Evolutionary conservation across 2,888 invertebrate genomes (phyloP).

Genomic region (Epinotia brunnichana): DNA sequence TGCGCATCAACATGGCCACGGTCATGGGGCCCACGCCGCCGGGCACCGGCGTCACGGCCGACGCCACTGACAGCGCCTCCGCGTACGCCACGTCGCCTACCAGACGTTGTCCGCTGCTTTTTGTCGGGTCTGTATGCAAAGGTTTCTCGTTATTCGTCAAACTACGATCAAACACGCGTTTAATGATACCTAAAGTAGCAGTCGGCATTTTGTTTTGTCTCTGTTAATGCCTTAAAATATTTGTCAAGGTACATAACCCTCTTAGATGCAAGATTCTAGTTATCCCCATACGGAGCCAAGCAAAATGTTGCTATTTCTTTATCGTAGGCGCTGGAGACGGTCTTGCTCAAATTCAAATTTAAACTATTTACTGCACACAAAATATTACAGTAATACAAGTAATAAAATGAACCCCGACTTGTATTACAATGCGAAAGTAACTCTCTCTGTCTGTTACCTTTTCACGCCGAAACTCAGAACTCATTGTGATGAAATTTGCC

Average conservation of each 20-base stretch:
- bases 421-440: no score
- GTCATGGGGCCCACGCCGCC: constrained; percentile 99
- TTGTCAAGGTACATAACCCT: background rate
- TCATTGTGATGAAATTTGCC: no score
- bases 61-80: constrained; percentile 91
- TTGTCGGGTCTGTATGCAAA: constrained; percentile 85
- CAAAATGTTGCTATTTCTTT: background rate
- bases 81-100: constrained; percentile 98
- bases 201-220: no score
- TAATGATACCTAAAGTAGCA: no score
- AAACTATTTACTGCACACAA: background rate
- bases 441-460: no score
- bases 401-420: no score
- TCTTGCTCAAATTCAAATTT: background rate
- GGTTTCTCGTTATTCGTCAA: background rate
- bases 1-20: constrained; percentile 98
- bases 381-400: background rate
- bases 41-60: constrained; percentile 96
- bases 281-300: background rate
- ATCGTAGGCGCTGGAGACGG: background rate
- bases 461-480: no score
- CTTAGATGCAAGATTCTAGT: background rate
- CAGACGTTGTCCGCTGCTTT: constrained; percentile 90
- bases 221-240: no score
- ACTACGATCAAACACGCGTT: no score